Percentiles rank a stretch among this genome's conserved stretches.
Evolutionary conservation across 2,113 vertebrate genomes (phyloP).

Genomic region (Bufo gargarizans): DNA sequence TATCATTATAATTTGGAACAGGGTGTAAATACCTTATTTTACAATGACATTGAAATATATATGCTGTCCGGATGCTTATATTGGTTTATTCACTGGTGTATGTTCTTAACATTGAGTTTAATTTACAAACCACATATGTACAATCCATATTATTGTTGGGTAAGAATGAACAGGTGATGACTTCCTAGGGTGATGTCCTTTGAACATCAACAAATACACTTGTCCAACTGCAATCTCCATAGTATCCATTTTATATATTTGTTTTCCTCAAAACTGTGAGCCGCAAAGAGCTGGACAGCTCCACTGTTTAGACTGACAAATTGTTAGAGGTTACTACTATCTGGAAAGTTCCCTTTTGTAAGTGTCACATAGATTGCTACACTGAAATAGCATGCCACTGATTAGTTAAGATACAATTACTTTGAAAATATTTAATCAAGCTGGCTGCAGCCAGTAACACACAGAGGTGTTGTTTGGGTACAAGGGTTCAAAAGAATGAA

Average conservation of each 20-base stretch:
- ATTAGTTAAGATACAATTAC: background rate
- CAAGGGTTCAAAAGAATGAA: conserved; percentile 14
- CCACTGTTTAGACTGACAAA: background rate
- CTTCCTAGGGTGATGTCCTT: background rate
- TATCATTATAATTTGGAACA: too few relatives aligned
- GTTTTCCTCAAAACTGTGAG: background rate
- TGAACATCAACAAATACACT: background rate
- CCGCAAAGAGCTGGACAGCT: background rate
- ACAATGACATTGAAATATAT: too few relatives aligned
- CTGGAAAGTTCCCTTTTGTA: background rate
- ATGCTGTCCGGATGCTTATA: too few relatives aligned
- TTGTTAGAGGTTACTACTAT: background rate
- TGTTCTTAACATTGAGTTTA: background rate
- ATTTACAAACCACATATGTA: background rate
- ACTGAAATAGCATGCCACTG: background rate
- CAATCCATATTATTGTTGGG: background rate
- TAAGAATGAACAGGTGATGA: background rate
- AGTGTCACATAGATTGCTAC: background rate
- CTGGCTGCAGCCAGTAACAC: background rate
- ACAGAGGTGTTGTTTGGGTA: conserved; percentile 11
- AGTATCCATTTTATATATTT: background rate
- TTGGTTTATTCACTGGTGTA: background rate
- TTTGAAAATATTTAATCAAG: conserved; percentile 17
- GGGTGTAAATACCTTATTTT: background rate
- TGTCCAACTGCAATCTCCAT: background rate